phyloP scores from a whole-genome alignment of 2,797 vertebrate genomes.

The Astyanax mexicanus region DNA sequence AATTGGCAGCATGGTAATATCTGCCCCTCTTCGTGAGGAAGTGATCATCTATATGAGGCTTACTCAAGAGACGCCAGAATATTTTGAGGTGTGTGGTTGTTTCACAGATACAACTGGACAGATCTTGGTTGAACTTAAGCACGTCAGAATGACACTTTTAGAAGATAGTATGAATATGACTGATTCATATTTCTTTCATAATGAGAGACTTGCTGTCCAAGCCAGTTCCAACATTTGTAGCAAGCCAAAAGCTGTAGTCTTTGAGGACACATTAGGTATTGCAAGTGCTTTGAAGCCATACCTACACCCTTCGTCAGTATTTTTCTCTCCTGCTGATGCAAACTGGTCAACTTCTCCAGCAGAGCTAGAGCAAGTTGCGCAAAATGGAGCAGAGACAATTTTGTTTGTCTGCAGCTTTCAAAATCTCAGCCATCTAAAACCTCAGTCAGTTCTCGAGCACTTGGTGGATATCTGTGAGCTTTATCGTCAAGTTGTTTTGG shows the following conservation, averaged over 20 bases:
- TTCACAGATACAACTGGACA: constrained; percentile 80
- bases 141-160: constrained; percentile 79
- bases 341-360: constrained; percentile 30
- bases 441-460: constrained; percentile 68
- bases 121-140: constrained; percentile 82
- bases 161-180: constrained; percentile 56
- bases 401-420: constrained; percentile 84
- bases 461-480: constrained; percentile 82
- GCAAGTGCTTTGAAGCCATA: constrained; percentile 74
- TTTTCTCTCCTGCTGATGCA: constrained; percentile 49
- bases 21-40: constrained; percentile 77
- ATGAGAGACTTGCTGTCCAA: constrained; percentile 68
- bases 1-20: constrained; percentile 79
- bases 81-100: constrained; percentile 86
- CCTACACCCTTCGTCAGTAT: constrained; percentile 69
- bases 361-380: constrained; percentile 59
- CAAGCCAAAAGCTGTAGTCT: constrained; percentile 79
- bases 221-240: constrained; percentile 28
- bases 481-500: constrained; percentile 80
- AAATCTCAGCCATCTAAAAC: constrained; percentile 74
- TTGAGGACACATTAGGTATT: constrained; percentile 84
- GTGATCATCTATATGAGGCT: constrained; percentile 86
- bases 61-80: constrained; percentile 72
- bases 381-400: constrained; percentile 65
- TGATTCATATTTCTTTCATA: constrained; percentile 81